A percentile compares a stretch with the other conserved stretches of the same genome.
These are phyloP conservation scores for Coregonus sp. DNA, from an alignment of 2,797 vertebrate genomes.

Conservation along the genomic window DNA sequence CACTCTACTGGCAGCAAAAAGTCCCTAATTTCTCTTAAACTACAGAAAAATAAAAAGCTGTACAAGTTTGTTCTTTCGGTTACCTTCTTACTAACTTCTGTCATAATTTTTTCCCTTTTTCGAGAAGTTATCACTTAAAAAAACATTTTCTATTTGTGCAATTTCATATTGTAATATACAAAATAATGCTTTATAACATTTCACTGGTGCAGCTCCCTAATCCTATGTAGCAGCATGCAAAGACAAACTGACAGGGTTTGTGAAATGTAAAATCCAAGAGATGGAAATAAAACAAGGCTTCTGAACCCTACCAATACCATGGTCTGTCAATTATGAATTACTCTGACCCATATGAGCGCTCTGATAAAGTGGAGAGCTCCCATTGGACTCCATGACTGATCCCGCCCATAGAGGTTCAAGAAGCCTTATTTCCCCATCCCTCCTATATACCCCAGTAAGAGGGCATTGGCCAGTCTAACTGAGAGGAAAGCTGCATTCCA, in stretches of 20 bases:
- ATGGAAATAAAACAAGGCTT: conserved; percentile 10
- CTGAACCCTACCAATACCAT: neutral
- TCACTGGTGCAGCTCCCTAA: conserved; percentile 25
- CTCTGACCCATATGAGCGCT: neutral
- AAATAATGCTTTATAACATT: conserved; percentile 64
- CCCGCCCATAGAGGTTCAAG: conserved; percentile 28
- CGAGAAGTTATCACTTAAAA: conserved; percentile 27
- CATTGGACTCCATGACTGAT: conserved; percentile 4
- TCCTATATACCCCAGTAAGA: conserved; percentile 5
- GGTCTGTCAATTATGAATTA: neutral
- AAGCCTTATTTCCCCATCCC: conserved; percentile 15
- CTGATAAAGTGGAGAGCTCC: neutral
- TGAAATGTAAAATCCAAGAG: neutral
- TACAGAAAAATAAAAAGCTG: conserved; percentile 59
- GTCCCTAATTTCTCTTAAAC: conserved; percentile 47
- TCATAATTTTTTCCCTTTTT: conserved; percentile 45
- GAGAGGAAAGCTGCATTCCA: conserved; percentile 10
- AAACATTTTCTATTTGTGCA: conserved; percentile 59
- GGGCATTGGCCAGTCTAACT: conserved; percentile 35
- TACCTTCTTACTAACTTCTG: conserved; percentile 22
- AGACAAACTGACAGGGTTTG: conserved; percentile 7
- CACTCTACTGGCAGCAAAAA: conserved; percentile 31
- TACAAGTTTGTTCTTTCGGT: conserved; percentile 55
- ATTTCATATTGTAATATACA: conserved; percentile 53
- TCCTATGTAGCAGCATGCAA: conserved; percentile 47